Conservation (phyloP, 1,140 invertebrate species). For the Gonioctena quinquepunctata region DNA sequence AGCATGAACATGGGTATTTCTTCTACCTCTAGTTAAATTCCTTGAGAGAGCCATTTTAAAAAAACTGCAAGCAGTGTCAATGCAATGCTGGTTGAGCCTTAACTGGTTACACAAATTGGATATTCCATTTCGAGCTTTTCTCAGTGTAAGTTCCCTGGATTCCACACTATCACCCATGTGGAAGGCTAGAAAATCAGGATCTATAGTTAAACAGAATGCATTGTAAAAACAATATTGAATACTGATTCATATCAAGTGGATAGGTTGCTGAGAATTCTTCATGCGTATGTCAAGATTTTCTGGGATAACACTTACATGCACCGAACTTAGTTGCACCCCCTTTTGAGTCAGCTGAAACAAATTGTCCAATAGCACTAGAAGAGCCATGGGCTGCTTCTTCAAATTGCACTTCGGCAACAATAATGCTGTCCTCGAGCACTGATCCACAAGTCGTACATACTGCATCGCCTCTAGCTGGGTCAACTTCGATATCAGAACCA, state of each 20-base stretch:
- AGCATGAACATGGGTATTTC: slow-evolving; percentile 89
- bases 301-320: slow-evolving; percentile 61
- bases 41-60: slow-evolving; percentile 93
- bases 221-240: not conserved
- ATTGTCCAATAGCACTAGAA: slow-evolving; percentile 86
- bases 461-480: slow-evolving; percentile 89
- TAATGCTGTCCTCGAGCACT: slow-evolving; percentile 93
- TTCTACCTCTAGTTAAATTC: slow-evolving; percentile 89
- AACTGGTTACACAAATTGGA: slow-evolving; percentile 77
- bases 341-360: slow-evolving; percentile 86
- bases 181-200: slow-evolving; percentile 71
- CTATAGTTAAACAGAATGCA: too few relatives aligned
- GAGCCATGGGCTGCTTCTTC: slow-evolving; percentile 90
- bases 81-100: slow-evolving; percentile 85
- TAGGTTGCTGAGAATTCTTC: too few relatives aligned
- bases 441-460: slow-evolving; percentile 96
- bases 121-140: slow-evolving; percentile 85
- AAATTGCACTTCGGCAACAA: slow-evolving; percentile 95
- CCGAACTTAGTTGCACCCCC: slow-evolving; percentile 79
- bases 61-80: slow-evolving; percentile 93
- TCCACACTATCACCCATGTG: slow-evolving; percentile 82
- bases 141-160: slow-evolving; percentile 86
- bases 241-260: too few relatives aligned
- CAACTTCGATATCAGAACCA: slow-evolving; percentile 91
- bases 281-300: too few relatives aligned